phyloP scores from a whole-genome alignment of 2,888 invertebrate species.

The Buathra laborator region DNA sequence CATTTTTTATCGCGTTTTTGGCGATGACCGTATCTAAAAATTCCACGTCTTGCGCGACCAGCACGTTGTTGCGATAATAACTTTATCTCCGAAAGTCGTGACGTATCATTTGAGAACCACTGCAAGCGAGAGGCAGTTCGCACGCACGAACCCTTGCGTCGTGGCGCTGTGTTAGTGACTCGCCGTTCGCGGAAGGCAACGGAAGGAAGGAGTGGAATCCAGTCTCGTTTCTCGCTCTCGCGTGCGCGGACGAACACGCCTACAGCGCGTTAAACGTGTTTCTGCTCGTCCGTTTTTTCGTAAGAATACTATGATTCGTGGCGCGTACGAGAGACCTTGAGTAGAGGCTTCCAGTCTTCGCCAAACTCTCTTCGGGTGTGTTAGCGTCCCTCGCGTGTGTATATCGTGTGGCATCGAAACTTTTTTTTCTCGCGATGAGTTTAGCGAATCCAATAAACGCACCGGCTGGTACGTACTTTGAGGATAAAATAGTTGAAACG shows the following conservation, averaged over 20 bases:
- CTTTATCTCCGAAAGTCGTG: background rate
- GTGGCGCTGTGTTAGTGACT: conserved; percentile 39
- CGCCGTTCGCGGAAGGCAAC: conserved; percentile 27
- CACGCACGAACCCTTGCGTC: conserved; percentile 32
- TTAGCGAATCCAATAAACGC: conserved; percentile 65
- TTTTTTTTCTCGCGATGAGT: conserved; percentile 62
- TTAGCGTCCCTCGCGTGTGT: conserved; percentile 25
- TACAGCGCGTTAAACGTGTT: conserved; percentile 61
- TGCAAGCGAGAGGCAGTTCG: conserved; percentile 4
- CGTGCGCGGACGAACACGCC: conserved; percentile 24
- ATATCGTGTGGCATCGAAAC: conserved; percentile 4
- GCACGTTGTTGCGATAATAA: background rate
- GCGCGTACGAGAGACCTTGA: conserved; percentile 71
- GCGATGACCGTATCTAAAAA: background rate
- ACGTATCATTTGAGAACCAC: conserved; percentile 26
- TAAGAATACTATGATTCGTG: conserved; percentile 63
- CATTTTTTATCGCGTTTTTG: background rate
- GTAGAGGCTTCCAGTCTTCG: conserved; percentile 32
- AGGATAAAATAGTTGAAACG: conserved; percentile 1
- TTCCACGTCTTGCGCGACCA: background rate
- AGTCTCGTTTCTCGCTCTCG: background rate
- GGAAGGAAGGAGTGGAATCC: conserved; percentile 35
- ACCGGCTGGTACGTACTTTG: conserved; percentile 67
- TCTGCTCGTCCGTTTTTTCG: conserved; percentile 64
- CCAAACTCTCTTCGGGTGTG: conserved; percentile 10